Evolutionary conservation across 2,113 vertebrate species (phyloP), one percentile per base, ranked within the genome.

Genomic region (Tetrax tetrax): DNA sequence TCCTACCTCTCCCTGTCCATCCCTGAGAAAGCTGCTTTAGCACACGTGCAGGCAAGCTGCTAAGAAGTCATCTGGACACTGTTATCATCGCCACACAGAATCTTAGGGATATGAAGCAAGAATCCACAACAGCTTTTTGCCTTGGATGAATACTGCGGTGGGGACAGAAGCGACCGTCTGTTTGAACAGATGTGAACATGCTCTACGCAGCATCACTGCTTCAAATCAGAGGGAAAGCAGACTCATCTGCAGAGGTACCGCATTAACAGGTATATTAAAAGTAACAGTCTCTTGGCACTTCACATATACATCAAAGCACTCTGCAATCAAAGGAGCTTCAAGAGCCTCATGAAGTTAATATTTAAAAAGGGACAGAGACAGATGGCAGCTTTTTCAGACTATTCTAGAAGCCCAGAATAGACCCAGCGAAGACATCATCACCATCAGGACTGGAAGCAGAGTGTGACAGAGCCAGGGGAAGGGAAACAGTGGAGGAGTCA

Each of bases 301-400:
- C 65, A 51, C 74, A 64, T 10, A 38, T 38, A 79, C 65, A 94
- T 78, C 77, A 89, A 87, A 96, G 87, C 69, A 33, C 78, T 65
- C 74, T 25, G 81, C 69, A 91, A 81, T 61, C 83, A 69, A 89
- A 93, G 76, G 1, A 50, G 53, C 63, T 93, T 79, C 91, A 85
- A 87, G 83, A 90, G 57, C 80, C 35, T 84, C 60, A 25, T 15
- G 61, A 89, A 96, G 70, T 93, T 94, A 96, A 91, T 95, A 87
- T 93, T 96, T 95, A 53, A 97, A 91, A 84, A 94, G 80, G 83
- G 71, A 88, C 27, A 25, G 48, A 63, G 61, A 81, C 56, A 95
- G 81, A 90, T 23, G 4, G 66, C 28, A 89, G 78, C n/a, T 79
- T 95, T 83, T 81, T 47, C 89, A 95, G 91, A 89, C 71, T 95